A percentile compares a stretch with the other conserved stretches of the same genome.
These are phyloP conservation scores for Harpalus rufipes DNA, from an alignment of 2,888 invertebrate genomes.

Conservation along the genomic window DNA sequence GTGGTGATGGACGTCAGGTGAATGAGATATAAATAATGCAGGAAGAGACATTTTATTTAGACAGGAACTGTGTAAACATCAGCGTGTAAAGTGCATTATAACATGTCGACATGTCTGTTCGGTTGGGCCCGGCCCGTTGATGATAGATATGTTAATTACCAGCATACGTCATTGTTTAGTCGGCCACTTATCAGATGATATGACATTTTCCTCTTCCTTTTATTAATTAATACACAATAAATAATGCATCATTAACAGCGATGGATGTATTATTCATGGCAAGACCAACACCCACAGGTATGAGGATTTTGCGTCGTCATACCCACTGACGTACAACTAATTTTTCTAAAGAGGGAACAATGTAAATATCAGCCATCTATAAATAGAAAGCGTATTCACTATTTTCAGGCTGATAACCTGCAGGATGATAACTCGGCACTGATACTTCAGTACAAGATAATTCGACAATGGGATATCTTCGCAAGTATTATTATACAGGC, in stretches of 20 bases:
- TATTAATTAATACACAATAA: conserved; percentile 67
- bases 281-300: conserved; percentile 50
- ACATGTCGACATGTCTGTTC: conserved; percentile 27
- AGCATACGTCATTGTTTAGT: conserved; percentile 64
- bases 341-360: neutral
- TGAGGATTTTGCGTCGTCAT: conserved; percentile 55
- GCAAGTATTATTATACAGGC: too few species aligned
- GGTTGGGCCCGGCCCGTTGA: neutral
- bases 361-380: neutral
- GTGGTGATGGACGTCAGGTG: neutral
- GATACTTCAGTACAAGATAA: too few species aligned
- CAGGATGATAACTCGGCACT: too few species aligned
- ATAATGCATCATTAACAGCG: conserved; percentile 65
- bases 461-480: too few species aligned
- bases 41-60: conserved; percentile 56
- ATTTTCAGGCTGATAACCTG: too few species aligned
- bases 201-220: conserved; percentile 64
- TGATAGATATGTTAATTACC: conserved; percentile 65
- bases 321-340: neutral
- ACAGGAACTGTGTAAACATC: conserved; percentile 49
- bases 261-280: conserved; percentile 62
- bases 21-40: conserved; percentile 43
- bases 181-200: conserved; percentile 59
- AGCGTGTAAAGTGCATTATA: conserved; percentile 50
- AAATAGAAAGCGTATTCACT: neutral